Conservation (phyloP, 1,140 invertebrate genomes). For the Mactra quadrangularis region DNA sequence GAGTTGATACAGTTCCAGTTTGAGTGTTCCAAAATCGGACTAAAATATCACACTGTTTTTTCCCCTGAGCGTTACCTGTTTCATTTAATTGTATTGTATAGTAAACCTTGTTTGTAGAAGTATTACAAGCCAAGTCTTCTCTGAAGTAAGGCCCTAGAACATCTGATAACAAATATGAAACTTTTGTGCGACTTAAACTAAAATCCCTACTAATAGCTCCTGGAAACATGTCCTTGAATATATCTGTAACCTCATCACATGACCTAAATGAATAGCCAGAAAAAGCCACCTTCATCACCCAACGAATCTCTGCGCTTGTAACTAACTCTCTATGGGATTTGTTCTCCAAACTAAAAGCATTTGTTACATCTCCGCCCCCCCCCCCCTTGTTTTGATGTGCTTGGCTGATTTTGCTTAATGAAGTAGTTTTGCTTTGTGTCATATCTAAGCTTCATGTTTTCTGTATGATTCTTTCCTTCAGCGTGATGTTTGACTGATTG, state of each 20-base stretch:
- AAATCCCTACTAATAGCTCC: conserved; percentile 1
- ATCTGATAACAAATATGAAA: conserved; percentile 14
- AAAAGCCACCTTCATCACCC: conserved; percentile 23
- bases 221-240: conserved; percentile 35
- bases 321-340: background rate
- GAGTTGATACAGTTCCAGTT: background rate
- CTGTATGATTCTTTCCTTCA: background rate
- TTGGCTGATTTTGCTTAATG: background rate
- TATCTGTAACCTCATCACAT: conserved; percentile 4
- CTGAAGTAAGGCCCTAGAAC: conserved; percentile 21
- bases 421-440: background rate
- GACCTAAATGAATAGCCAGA: conserved; percentile 10
- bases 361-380: conserved; percentile 10
- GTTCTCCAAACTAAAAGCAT: background rate
- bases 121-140: background rate
- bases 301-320: conserved; percentile 28
- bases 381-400: conserved; percentile 9
- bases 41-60: conserved; percentile 43
- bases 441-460: background rate
- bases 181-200: background rate
- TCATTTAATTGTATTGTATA: conserved; percentile 46
- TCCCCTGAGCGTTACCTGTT: conserved; percentile 41
- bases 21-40: conserved; percentile 17
- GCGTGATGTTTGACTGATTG: too few relatives aligned
- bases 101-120: background rate